These are phyloP conservation scores for Pterois miles DNA, from an alignment of 2,797 vertebrate species.

Conservation along the genomic window DNA sequence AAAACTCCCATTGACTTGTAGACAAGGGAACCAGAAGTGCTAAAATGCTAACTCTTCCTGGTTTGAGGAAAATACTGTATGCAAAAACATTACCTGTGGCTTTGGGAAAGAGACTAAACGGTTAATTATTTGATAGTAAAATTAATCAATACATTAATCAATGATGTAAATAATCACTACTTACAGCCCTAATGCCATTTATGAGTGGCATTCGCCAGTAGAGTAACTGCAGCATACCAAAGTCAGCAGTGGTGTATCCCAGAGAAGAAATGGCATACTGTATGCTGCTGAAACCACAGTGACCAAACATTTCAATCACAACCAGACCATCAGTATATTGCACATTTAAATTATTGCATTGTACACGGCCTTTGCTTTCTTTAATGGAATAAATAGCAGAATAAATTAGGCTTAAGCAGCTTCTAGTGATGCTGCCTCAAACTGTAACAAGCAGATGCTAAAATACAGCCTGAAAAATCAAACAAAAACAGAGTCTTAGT, in stretches of 20 bases:
- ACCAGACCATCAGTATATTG: conserved; percentile 39
- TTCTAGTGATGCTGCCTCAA: conserved; percentile 53
- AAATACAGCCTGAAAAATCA: conserved; percentile 59
- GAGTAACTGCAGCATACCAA: conserved; percentile 1
- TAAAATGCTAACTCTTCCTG: too few species aligned
- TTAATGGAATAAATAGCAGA: conserved; percentile 52
- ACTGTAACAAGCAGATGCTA: conserved; percentile 53
- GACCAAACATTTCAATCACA: conserved; percentile 29
- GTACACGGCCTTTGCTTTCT: conserved; percentile 39
- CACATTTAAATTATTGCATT: conserved; percentile 45
- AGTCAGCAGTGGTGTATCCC: neutral
- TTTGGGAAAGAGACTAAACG: neutral
- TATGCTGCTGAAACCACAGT: conserved; percentile 3
- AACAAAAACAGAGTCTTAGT: conserved; percentile 64
- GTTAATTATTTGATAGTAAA: neutral
- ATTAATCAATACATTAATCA: neutral
- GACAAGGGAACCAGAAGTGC: too few species aligned
- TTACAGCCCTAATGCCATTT: neutral
- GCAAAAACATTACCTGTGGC: neutral
- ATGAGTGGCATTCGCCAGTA: neutral
- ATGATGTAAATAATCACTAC: neutral
- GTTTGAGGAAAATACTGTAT: too few species aligned
- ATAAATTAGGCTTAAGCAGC: conserved; percentile 60
- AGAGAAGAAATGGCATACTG: neutral
- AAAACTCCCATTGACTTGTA: too few species aligned